Evolutionary conservation across 2,888 invertebrate genomes (phyloP).

Genomic region (Mylabris sibirica): DNA sequence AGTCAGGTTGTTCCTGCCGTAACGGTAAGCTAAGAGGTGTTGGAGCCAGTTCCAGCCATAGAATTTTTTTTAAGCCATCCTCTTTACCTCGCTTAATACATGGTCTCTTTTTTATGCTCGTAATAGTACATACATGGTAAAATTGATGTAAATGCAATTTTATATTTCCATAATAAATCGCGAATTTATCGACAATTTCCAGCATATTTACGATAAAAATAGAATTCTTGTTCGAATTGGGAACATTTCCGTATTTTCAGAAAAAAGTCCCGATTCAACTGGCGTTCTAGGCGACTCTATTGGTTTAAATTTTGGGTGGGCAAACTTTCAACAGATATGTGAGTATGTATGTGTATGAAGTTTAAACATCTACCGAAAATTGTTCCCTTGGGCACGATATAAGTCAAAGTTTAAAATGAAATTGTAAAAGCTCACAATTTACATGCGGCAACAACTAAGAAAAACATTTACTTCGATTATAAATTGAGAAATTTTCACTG

Average conservation of each 20-base stretch:
- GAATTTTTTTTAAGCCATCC: no score
- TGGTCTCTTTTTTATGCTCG: no score
- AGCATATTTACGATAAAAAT: neutral
- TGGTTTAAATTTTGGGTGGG: neutral
- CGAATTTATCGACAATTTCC: conserved; percentile 3
- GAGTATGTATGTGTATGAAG: neutral
- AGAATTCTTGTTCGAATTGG: neutral
- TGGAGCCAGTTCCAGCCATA: no score
- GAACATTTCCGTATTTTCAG: neutral
- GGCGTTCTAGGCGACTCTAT: neutral
- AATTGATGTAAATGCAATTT: neutral
- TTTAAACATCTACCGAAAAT: neutral
- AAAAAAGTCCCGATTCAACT: neutral
- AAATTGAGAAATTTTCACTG: neutral
- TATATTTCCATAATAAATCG: neutral
- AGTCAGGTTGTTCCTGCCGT: no score
- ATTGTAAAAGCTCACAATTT: neutral
- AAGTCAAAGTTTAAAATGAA: conserved; percentile 4
- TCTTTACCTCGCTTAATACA: no score
- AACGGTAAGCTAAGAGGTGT: no score
- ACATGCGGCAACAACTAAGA: neutral
- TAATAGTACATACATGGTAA: neutral
- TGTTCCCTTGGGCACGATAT: neutral
- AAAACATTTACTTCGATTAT: neutral
- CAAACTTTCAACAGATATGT: neutral